Evolutionary conservation across 2,113 vertebrate genomes (phyloP).

Genomic region (Zosterops japonicus): DNA sequence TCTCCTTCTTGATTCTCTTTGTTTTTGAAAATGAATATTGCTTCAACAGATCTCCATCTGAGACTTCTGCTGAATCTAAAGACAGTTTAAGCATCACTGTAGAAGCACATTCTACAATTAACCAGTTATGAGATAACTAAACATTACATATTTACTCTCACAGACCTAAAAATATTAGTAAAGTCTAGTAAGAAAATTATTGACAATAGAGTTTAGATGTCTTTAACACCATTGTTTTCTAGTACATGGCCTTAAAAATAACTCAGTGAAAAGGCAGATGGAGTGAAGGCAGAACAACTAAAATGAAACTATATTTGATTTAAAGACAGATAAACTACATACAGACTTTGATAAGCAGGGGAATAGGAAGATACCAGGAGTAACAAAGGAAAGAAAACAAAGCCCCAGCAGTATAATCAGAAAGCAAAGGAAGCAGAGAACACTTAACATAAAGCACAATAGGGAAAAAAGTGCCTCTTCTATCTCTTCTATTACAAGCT

Average conservation of each 20-base stretch:
- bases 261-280: background rate
- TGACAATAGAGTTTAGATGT: background rate
- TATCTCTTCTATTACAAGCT: background rate
- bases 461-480: background rate
- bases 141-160: background rate
- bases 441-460: background rate
- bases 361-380: background rate
- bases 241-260: background rate
- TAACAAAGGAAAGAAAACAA: background rate
- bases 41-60: constrained; percentile 85
- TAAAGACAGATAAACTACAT: background rate
- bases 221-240: background rate
- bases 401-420: background rate
- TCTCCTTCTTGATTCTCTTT: constrained; percentile 80
- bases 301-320: background rate
- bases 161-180: background rate
- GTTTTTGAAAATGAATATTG: constrained; percentile 81
- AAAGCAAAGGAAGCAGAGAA: background rate
- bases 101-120: background rate
- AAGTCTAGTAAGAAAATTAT: background rate
- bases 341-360: background rate
- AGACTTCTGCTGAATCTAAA: constrained; percentile 68
- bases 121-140: background rate
- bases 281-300: background rate
- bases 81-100: background rate